Base-by-base conservation (phyloP, 2,888 invertebrate genomes). In the Oxytorus armatus region DNA sequence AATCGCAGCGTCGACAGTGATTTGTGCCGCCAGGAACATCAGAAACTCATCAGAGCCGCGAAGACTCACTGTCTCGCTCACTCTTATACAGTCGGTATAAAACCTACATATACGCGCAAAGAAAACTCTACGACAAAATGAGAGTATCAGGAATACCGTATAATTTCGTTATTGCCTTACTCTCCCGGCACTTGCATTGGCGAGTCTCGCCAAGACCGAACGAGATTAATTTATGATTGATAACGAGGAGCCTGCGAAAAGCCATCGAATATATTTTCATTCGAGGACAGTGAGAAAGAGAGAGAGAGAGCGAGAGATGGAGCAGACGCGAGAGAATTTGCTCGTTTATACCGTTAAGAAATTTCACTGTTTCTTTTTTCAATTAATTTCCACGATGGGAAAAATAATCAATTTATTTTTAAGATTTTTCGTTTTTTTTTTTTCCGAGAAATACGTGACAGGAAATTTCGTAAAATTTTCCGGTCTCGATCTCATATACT, bases 1-100 rank as follows among this genome's bases (percentile, higher is more conserved):
- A 84, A 83, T 85, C 79, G 82, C 25, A 74, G 72, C 66, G 70
- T 66, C 59, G 86, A 83, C 86, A 83, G 85, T 85, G 86, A 86
- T 85, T 81, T 81, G 84, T 85, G 81, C 29, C 14, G 61, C 68
- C 66, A 63, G 39, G 59, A 83, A 70, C 86, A 86, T 86, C 86
- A 86, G 85, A 81, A 86, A 84, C 84, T 85, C 86, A 85, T 86
- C 85, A 86, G 81, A 68, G 69, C 66, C 47, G 65, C 36, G 8
- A 29, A 25, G 36, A 49, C 59, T 61, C 23, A 11, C 29, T 44
- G 36, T 47, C 39, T 33, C 47, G 11, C n/a, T 55, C 11, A 25
- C 44, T n/a, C 55, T n/a, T 14, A 14, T 14, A 0, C 7, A 18
- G 29, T 55, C 18, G 16, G 21, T 18, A 44, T 33, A 36, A 47